These are phyloP conservation scores for Drosophila mayri DNA, from an alignment of 1,140 invertebrate genomes.

Conservation along the genomic window DNA sequence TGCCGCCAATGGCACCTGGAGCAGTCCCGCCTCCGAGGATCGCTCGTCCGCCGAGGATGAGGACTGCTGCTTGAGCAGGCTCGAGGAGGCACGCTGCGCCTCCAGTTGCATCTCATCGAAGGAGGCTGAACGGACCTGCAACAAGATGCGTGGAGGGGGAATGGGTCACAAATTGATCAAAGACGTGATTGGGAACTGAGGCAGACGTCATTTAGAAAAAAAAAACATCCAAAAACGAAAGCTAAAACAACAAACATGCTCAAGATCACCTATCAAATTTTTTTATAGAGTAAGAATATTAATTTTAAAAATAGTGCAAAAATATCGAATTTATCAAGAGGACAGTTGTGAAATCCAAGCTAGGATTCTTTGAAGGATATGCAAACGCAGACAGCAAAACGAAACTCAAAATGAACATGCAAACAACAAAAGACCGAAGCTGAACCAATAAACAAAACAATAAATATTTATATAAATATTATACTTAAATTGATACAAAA, in stretches of 20 bases:
- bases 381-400: background rate
- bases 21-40: constrained; percentile 84
- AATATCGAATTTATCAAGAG: background rate
- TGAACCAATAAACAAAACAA: background rate
- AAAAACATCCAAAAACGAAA: background rate
- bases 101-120: constrained; percentile 95
- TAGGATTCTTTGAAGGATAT: background rate
- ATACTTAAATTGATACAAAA: background rate
- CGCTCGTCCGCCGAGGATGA: constrained; percentile 81
- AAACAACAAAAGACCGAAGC: background rate
- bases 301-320: background rate
- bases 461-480: background rate
- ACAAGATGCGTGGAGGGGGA: background rate
- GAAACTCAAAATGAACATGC: background rate
- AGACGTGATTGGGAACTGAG: background rate
- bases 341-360: background rate
- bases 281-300: too few species aligned
- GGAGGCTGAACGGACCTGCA: constrained; percentile 90
- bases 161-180: background rate
- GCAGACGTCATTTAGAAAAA: background rate
- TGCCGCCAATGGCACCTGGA: constrained; percentile 88
- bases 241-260: background rate
- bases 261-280: background rate
- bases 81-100: constrained; percentile 86
- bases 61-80: constrained; percentile 85